Evolutionary conservation across 2,113 vertebrate genomes (phyloP).

Genomic region (Phainopepla nitens): DNA sequence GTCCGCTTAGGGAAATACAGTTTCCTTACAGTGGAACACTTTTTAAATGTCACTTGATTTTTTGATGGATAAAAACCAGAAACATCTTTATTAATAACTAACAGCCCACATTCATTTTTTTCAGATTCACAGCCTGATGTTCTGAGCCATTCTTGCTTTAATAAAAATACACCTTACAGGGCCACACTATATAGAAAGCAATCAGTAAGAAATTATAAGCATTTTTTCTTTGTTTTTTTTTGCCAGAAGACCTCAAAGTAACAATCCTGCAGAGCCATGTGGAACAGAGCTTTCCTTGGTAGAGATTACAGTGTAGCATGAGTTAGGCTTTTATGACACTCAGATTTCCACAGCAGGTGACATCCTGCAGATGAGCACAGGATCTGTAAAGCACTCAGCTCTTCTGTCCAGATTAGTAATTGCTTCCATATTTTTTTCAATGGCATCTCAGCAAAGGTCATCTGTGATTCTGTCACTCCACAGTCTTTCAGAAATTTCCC

Average conservation of each 20-base stretch:
- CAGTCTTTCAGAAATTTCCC: neutral
- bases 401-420: neutral
- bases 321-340: neutral
- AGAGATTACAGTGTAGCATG: neutral
- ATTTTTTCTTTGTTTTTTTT: neutral
- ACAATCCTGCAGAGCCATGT: neutral
- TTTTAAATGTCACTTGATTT: neutral
- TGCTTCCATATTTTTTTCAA: neutral
- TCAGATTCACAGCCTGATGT: neutral
- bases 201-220: neutral
- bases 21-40: neutral
- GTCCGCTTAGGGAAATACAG: neutral
- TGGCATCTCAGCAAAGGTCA: neutral
- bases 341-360: neutral
- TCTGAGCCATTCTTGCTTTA: neutral
- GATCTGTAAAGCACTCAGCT: neutral
- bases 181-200: neutral
- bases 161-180: neutral
- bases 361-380: rapidly evolving
- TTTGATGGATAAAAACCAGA: neutral
- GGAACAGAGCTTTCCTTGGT: neutral
- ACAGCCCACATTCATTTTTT: neutral
- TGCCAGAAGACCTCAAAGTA: neutral
- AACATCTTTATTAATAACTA: neutral
- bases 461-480: neutral